Evolutionary conservation across 2,113 vertebrate genomes (phyloP), one percentile per base, ranked within the genome.

Genomic region (Plecotus auritus): DNA sequence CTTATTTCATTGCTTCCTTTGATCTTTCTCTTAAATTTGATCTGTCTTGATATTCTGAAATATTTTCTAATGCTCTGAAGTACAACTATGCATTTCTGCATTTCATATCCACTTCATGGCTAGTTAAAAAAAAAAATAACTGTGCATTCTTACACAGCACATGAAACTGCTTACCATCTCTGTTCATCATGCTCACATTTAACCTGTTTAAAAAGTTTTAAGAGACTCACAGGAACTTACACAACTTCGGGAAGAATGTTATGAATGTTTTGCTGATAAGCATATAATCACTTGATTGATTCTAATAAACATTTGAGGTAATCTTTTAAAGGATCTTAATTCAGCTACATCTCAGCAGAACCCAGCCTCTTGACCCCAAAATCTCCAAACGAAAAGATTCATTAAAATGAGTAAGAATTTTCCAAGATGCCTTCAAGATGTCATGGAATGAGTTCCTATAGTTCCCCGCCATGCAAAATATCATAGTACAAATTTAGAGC

Each of bases 321-420:
- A 54, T 74, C 32, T 90, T 94, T 88, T 37, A 88, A 86, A 88
- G 22, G 10, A 77, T 69, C 37, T 85, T 40, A 22, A 18, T 67
- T 85, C 42, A 93, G 28, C 45, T 54, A 37, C 11, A 74, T 73
- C 64, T 93, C 70, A 84, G 42, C 0, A 70, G 30, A 59, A 90
- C 40, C 28, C 32, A 56, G 45, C 8, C 56, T 64, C 47, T 78
- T 80, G 17, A 87, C 74, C 54, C n/a, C 93, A 76, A 91, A 73
- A 6, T 7, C 73, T 88, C 56, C 22, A 94, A 88, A 85, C 16
- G 76, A 66, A 90, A 81, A 76, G 3, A 64, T 47, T 85, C 28
- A 78, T 92, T 90, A 95, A 94, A 85, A 76, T 92, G 56, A 94
- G 70, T 28, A 32, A 45, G 26, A 84, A 82, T 93, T 96, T 93